phyloP scores from a whole-genome alignment of 1,140 invertebrate species.

The Belonocnema kinseyi region DNA sequence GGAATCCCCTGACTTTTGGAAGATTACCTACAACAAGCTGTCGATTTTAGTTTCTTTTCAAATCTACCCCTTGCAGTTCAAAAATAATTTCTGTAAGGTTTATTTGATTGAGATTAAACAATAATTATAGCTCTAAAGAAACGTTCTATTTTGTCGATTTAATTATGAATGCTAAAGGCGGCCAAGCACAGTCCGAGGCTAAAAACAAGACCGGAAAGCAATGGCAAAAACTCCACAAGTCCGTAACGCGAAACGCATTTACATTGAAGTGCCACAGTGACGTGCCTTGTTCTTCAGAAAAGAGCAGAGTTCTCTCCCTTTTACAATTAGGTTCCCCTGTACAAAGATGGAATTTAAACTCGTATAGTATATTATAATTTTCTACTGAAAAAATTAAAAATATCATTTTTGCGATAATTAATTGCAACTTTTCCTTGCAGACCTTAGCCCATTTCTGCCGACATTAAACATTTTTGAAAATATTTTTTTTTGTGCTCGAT shows the following conservation, averaged over 20 bases:
- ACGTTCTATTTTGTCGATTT: background rate
- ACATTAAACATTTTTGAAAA: no score
- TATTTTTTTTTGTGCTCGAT: no score
- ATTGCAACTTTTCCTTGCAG: no score
- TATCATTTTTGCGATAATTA: background rate
- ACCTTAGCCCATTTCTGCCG: no score
- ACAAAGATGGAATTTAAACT: no score
- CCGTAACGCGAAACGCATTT: slow-evolving; percentile 36
- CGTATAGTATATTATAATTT: no score
- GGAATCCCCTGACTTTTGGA: no score
- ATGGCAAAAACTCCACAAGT: slow-evolving; percentile 28
- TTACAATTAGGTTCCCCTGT: no score
- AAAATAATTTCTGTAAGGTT: background rate
- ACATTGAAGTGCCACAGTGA: slow-evolving; percentile 39
- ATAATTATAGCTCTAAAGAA: background rate
- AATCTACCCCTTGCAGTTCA: no score
- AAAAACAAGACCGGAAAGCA: slow-evolving; percentile 24
- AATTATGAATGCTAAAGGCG: slow-evolving; percentile 13
- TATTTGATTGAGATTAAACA: background rate
- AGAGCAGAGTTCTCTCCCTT: slow-evolving; percentile 23
- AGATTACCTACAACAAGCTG: no score
- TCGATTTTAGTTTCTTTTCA: no score
- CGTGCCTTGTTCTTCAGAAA: slow-evolving; percentile 37
- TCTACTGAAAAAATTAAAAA: background rate
- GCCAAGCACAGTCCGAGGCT: background rate